Evolutionary conservation across 2,113 vertebrate genomes (phyloP), one percentile per base, ranked within the genome.

Genomic region (Esox niger): DNA sequence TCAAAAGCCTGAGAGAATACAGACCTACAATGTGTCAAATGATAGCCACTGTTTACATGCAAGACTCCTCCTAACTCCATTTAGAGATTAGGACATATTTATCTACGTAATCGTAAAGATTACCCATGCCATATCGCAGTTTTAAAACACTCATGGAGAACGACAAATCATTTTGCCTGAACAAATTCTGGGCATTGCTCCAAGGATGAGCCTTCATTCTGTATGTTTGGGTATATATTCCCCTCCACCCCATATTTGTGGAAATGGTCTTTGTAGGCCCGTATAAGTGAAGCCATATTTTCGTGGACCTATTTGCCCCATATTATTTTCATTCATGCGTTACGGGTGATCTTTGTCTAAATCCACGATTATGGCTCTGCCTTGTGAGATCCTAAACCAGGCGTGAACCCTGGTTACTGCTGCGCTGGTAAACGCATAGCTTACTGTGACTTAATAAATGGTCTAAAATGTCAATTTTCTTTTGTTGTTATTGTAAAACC

Each of bases 341-440:
- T 69, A 69, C 13, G 65, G 72, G 25, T 75, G 78, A 86, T 83
- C 57, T 38, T 20, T 71, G 81, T 76, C 74, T 77, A 77, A 80
- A 80, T 79, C 79, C 74, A 68, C 65, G 38, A 68, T 71, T 62
- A 70, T 33, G 66, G 29, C 59, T 59, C 29, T 46, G 62, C 60
- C 67, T 25, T 70, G 79, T 26, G 20, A 30, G 63, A 54, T 32
- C 9, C 20, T 47, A 52, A 31, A 71, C 62, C 52, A 26, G 46
- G 30, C 27, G 60, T 62, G 29, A 78, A 79, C 59, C 58, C 66
- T 55, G 29, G 66, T 52, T 55, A 68, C 60, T 63, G 72, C 67
- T 78, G 47, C 26, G 13, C 70, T 62, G 60, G 13, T 43, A 15
- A 43, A 43, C 17, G 17, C 15, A 15, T 43, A 43, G 38, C 38